Evolutionary conservation across 2,797 vertebrate genomes (phyloP), one percentile per base, ranked within the genome.

Genomic region (Sebastes nivosus): DNA sequence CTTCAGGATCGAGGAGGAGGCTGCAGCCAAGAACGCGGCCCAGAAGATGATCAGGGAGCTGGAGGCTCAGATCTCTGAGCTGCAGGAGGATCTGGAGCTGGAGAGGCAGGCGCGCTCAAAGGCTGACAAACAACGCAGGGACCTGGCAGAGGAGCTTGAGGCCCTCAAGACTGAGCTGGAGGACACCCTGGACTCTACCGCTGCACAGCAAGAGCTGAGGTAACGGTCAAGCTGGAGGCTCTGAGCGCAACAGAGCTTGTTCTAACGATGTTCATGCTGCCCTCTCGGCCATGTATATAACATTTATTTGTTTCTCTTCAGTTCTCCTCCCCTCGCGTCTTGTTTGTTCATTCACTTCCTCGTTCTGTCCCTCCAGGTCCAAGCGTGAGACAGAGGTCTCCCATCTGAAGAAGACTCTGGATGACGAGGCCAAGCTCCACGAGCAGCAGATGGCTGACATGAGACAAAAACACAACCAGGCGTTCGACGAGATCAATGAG

Each of bases 91-190:
- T 82, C 91, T 99, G 82, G 98, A 99, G 36, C 95, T 98, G 7
- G 98, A 99, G 94, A 96, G 95, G 66, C 95, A 95, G 14, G 95
- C 94, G 0, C 96, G 98, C 18, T 83, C 93, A 68, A 99, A 99
- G 93, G 97, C 97, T 0, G 98, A 99, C 85, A 99, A 98, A 86
- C 96, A 97, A 24, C 97, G 97, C 50, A 92, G 97, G 74, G 98
- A 99, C 85, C 95, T 99, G 8, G 97, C 96, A 25, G 98, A 99
- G 82, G 98, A 99, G 88, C 94, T 99, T 80, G 98, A 99, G 88
- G 98, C 98, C 0, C 92, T 99, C 55, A 99, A 99, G 93, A 98
- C 97, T 0, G 98, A 99, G 83, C 89, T 99, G 82, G 98, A 99
- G 86, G 98, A 99, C 92, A 99, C 98, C 0, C 88, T 99, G 85